Base-by-base conservation (phyloP, 1,140 invertebrate genomes). In the Pseudachorutes palmiensis region DNA sequence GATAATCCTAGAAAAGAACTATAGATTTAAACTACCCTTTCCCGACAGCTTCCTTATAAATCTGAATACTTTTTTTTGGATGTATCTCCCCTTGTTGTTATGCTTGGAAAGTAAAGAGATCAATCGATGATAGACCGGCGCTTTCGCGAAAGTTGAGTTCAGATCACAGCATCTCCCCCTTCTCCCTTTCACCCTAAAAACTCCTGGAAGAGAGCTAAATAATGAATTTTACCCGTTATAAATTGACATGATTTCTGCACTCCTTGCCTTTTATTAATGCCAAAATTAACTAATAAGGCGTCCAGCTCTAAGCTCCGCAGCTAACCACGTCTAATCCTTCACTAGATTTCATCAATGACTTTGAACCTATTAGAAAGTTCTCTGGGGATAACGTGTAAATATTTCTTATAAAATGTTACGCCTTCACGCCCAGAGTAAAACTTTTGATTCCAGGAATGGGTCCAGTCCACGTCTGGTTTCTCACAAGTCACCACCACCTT, bases 401-500 rank as follows among this genome's bases (percentile, higher is more conserved):
- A 87, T 76, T 91, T 91, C 76, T 92, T 92, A 74, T 86, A 88
- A 74, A 92, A 86, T n/a, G 79, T 79, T 74, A 83, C 81, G 2
- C 81, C 75, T 72, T 84, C 77, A 69, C 87, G 77, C 1, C 83
- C 83, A 1, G 75, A 77, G 75, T 91, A 90, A 68, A 81, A 79
- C 32, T 80, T 76, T 74, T 84, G 79, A 3, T 88, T 79, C 86
- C 86, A 89, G 0, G 78, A 80, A 71, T 87, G 84, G 26, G 85
- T 80, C 85, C 85, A 88, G 71, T 89, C 82, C 0, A 84, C 85
- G 70, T 90, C 81, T 66, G 85, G 81, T 75, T 86, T 83, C 76
- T 92, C 90, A 79, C 87, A 89, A 9, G 88, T 89, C 1, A 92
- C 79, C 0, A 86, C 76, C 2, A 92, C 88, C 77, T 79, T 84